phyloP scores from a whole-genome alignment of 2,888 invertebrate genomes.

The Brachyopa scutellaris region DNA sequence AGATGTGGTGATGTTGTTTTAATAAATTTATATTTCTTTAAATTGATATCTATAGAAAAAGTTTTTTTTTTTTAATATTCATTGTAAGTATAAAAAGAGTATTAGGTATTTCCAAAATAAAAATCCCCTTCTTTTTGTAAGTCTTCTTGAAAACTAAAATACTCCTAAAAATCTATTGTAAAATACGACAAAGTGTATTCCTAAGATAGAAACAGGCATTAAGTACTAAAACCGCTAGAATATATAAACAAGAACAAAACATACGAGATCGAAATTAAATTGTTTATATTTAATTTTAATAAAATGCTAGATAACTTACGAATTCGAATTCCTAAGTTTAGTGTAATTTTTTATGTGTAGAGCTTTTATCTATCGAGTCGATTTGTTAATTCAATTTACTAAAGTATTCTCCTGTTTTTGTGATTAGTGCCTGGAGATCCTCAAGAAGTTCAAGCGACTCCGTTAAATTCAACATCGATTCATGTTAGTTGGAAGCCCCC shows the following conservation, averaged over 20 bases:
- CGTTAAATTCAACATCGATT: conserved; percentile 97
- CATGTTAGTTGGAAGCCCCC: conserved; percentile 98
- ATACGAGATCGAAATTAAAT: conserved; percentile 59
- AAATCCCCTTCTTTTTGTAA: conserved; percentile 5
- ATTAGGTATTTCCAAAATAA: conserved; percentile 39
- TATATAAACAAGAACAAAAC: conserved; percentile 23
- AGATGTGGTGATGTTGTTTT: conserved; percentile 72
- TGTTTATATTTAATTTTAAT: conserved; percentile 48
- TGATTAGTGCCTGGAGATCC: conserved; percentile 97
- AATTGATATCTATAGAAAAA: conserved; percentile 23
- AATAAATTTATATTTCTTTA: conserved; percentile 19
- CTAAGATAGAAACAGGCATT: conserved; percentile 24
- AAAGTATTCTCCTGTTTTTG: conserved; percentile 67
- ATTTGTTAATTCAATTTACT: conserved; percentile 18
- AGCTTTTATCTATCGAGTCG: conserved; percentile 39
- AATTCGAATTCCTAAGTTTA: conserved; percentile 60
- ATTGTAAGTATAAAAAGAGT: conserved; percentile 48
- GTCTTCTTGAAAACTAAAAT: background rate
- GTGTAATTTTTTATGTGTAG: conserved; percentile 70
- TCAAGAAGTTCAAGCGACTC: conserved; percentile 92
- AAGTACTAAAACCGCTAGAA: conserved; percentile 10
- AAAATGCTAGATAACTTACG: conserved; percentile 52
- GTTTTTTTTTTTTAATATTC: background rate
- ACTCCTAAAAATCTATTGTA: background rate
- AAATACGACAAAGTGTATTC: background rate